Evolutionary conservation across 2,797 vertebrate species (phyloP).

Genomic region (Chelonia mydas): DNA sequence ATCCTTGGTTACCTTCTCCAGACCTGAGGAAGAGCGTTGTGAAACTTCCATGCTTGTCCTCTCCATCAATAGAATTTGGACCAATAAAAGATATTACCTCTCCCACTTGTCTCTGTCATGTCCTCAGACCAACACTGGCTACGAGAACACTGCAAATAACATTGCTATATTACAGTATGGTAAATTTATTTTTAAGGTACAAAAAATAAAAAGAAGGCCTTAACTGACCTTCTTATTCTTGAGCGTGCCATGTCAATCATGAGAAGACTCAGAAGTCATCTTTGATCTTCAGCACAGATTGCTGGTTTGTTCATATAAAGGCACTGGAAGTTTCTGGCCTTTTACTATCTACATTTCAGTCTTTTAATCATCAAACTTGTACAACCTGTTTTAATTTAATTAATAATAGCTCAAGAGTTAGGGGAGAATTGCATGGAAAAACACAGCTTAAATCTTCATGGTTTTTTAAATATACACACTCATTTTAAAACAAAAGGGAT

Average conservation of each 20-base stretch:
- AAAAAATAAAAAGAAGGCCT: neutral
- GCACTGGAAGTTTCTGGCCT: neutral
- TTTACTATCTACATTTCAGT: accelerated
- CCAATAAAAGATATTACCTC: neutral
- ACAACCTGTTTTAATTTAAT: neutral
- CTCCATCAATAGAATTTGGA: neutral
- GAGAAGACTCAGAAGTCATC: neutral
- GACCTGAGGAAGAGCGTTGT: neutral
- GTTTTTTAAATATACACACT: neutral
- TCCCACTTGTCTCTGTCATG: neutral
- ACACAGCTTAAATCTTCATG: neutral
- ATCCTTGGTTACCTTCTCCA: neutral
- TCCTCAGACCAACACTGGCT: neutral
- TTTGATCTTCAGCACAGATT: neutral
- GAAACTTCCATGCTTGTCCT: neutral
- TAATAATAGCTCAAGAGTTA: neutral
- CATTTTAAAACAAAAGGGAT: neutral
- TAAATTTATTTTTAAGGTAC: neutral
- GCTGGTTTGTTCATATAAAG: neutral
- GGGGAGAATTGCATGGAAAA: neutral
- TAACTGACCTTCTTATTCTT: neutral
- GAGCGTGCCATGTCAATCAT: neutral
- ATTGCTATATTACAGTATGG: neutral
- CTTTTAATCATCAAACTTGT: neutral
- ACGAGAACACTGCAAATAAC: neutral